Base-by-base conservation (phyloP, 2,797 vertebrate species). In the Falco berigora region DNA sequence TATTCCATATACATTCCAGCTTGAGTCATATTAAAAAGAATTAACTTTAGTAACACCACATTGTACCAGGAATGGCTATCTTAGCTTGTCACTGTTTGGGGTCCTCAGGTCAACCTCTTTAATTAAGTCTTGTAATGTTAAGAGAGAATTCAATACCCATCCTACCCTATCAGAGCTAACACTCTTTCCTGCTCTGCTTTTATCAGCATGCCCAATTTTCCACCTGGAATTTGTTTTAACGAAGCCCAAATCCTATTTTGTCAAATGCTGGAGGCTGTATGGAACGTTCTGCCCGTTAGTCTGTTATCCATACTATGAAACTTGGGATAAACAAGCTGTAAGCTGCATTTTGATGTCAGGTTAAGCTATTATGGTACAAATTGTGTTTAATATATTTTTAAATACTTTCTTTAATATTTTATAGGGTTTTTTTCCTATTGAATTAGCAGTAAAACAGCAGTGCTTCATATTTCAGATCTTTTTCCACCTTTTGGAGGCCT, bases 321-420 rank as follows among this genome's bases (percentile, higher is more conserved):
- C 91, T 73, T 4, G 17, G 95, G 84, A 95, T 94, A 96, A 97
- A 96, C 95, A 96, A 94, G 81, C 94, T 77, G 62, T 66, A 86
- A 77, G 87, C 82, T 86, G 86, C 9, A 25, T 95, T 94, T 69
- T 95, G 96, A 97, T 91, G 94, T 92, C 89, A 88, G 86, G 94
- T 92, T 94, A 94, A 96, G 71, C 82, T 90, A 86, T 97, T 98
- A 95, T 79, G 95, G 95, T 96, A 97, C 97, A 98, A 98, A 98
- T 95, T 97, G 80, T 95, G 94, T 97, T 97, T 96, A 94, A 96
- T 97, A 97, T 96, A 97, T 97, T 97, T 94, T 96, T 93, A 96
- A 96, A 91, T 97, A 96, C 97, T 95, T 97, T 94, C 96, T 97
- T 98, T 97, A 97, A 94, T 97, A 95, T 97, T 97, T 98, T 97